A percentile compares a stretch with the other conserved stretches of the same genome.
These are phyloP conservation scores for Aphidoletes aphidimyza DNA, from an alignment of 2,888 invertebrate species.

Conservation along the genomic window DNA sequence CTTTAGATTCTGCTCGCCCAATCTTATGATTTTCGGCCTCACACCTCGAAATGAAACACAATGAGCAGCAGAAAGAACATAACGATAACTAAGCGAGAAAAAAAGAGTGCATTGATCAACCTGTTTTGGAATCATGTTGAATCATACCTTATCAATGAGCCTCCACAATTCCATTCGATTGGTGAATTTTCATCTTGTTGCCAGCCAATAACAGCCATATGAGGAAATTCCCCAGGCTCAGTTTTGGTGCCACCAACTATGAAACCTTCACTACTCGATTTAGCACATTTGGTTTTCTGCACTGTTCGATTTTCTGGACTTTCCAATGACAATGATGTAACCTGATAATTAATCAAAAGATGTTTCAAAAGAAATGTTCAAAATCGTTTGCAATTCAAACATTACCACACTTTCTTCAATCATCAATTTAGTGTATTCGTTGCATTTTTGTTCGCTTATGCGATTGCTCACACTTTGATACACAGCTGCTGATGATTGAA, in stretches of 20 bases:
- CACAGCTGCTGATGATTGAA: background rate
- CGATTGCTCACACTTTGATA: background rate
- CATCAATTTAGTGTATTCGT: slow-evolving; percentile 55
- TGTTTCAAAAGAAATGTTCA: no score
- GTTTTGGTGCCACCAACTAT: slow-evolving; percentile 63
- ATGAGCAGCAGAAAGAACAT: slow-evolving; percentile 57
- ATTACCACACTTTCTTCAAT: slow-evolving; percentile 14
- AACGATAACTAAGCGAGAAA: slow-evolving; percentile 53
- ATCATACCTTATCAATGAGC: slow-evolving; percentile 66
- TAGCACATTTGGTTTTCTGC: slow-evolving; percentile 29
- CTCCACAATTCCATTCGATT: slow-evolving; percentile 64
- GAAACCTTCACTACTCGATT: slow-evolving; percentile 41
- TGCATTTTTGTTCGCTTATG: slow-evolving; percentile 54
- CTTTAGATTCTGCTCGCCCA: slow-evolving; percentile 68
- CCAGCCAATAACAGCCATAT: slow-evolving; percentile 66
- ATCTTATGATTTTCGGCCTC: slow-evolving; percentile 67
- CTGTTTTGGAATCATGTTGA: background rate
- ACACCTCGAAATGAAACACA: slow-evolving; percentile 63
- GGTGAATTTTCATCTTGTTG: slow-evolving; percentile 59
- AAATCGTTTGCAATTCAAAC: no score
- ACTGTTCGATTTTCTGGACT: background rate
- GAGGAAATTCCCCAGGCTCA: slow-evolving; percentile 64
- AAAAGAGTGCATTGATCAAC: no score
- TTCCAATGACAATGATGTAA: background rate
- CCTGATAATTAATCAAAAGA: no score